Evolutionary conservation across 2,113 vertebrate species (phyloP).

Genomic region (Sapajus apella): DNA sequence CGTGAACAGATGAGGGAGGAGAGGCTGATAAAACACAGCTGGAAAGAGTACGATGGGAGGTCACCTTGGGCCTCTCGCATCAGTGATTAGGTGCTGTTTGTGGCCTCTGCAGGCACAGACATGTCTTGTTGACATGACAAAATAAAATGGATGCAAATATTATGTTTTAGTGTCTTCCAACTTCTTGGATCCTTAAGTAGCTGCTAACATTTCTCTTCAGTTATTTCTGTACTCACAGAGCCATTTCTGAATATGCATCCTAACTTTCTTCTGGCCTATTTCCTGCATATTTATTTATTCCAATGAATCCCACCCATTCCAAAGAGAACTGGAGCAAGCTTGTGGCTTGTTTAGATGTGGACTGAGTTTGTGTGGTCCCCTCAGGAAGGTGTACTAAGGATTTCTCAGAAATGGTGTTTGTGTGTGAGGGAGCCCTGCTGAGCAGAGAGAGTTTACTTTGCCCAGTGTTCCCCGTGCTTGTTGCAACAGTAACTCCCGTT

Average conservation of each 20-base stretch:
- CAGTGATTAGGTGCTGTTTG: not conserved
- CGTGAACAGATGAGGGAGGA: not conserved
- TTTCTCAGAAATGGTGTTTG: not conserved
- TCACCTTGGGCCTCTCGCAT: not conserved
- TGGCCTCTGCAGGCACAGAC: fast-evolving
- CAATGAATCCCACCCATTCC: not conserved
- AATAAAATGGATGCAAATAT: not conserved
- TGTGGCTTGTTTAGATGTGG: not conserved
- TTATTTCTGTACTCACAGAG: not conserved
- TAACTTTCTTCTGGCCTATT: not conserved
- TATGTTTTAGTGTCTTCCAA: not conserved
- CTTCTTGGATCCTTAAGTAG: not conserved
- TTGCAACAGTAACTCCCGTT: not conserved
- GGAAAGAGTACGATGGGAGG: not conserved
- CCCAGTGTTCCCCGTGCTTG: not conserved
- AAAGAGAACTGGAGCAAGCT: not conserved
- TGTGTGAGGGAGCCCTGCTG: not conserved
- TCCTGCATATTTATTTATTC: not conserved
- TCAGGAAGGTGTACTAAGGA: not conserved
- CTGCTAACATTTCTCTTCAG: not conserved
- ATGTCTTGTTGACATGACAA: not conserved
- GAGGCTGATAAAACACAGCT: not conserved
- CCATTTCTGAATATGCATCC: not conserved
- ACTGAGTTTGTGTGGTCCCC: not conserved
- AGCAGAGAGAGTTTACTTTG: not conserved